Evolutionary conservation across 2,113 vertebrate species (phyloP).

Genomic region (Rhineura floridana): DNA sequence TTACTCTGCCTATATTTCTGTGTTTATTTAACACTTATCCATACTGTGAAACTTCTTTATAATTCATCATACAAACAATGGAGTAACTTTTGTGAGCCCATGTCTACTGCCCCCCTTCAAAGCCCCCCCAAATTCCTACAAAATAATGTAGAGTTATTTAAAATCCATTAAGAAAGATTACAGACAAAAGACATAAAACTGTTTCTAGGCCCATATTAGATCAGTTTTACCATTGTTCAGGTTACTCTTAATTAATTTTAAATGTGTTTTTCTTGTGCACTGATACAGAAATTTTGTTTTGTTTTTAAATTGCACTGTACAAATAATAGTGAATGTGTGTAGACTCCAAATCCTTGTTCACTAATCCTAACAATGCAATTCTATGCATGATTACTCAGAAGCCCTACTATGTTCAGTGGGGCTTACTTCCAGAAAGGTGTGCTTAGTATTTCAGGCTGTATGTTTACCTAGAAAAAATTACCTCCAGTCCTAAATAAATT

Average conservation of each 20-base stretch:
- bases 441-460: not conserved
- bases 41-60: not conserved
- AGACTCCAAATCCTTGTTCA: not conserved
- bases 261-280: not conserved
- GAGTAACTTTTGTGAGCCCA: not conserved
- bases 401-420: not conserved
- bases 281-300: not conserved
- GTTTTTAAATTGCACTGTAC: not conserved
- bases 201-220: not conserved
- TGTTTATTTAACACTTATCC: not conserved
- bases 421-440: not conserved
- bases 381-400: not conserved
- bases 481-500: not conserved
- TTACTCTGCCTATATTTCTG: not conserved
- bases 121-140: not conserved
- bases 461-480: not conserved
- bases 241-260: not conserved
- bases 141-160: constrained; percentile 14
- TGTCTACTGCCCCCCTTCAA: too few relatives aligned
- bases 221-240: not conserved
- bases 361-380: not conserved
- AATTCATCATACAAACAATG: not conserved
- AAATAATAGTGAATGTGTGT: not conserved
- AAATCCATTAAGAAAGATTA: not conserved
- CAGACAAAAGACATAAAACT: not conserved